Evolutionary conservation across 1,140 invertebrate genomes (phyloP), one percentile per base, ranked within the genome.

Genomic region (Pseudomyrmex dendroicus): DNA sequence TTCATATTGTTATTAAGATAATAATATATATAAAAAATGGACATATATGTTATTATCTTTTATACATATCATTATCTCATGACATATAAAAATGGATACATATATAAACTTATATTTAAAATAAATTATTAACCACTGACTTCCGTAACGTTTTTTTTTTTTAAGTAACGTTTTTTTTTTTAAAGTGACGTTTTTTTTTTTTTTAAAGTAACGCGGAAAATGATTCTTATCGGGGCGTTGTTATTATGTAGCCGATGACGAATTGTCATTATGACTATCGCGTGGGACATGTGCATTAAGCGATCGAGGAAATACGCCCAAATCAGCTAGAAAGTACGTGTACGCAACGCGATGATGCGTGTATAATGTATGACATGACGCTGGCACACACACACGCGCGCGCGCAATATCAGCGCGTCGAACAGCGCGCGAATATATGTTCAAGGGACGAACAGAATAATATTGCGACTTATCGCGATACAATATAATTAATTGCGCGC

Each of bases 401-500:
- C 35, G 5, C 35, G 12, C 50, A 52, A 52, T 52, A 77, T 77
- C 63, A 77, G 35, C 48, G 13, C n/a, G 25, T 25, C 2, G 13
- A 57, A 50, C 54, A 7, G 35, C 35, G 35, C 64, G 64, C 52
- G 56, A 50, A 20, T 13, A 3, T 59, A 61, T 59, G 66, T 54
- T 80, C 76, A 52, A 63, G 25, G 57, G 35, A 66, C 59, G 57
- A 72, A 61, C 78, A 22, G 59, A 66, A 67, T 67, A 76, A 84
- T 54, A 64, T 88, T 77, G 67, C 73, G 76, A 82, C 73, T 64
- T 88, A 88, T 88, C 77, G 17, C 61, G 56, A 73, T 54, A 76
- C 62, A 46, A 88, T 88, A 35, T 35, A 88, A 88, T 88, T 88
- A 88, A 88, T 88, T 83, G 86, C 73, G 83, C 70, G 67, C 86